Evolutionary conservation across 2,797 vertebrate species (phyloP).

Genomic region (Allobates femoralis): DNA sequence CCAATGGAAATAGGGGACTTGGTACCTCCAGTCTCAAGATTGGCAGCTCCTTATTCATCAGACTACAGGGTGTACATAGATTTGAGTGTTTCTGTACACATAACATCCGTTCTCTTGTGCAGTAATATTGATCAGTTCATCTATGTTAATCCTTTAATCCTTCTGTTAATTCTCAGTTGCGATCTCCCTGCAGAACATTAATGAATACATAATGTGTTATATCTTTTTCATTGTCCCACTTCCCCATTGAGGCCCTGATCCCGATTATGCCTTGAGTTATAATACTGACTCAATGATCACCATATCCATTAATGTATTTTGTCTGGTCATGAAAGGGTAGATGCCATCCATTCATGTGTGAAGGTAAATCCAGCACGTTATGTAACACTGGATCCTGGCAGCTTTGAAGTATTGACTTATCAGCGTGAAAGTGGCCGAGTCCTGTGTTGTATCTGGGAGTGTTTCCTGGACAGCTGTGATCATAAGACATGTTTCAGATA

Average conservation of each 20-base stretch:
- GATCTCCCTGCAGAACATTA: neutral
- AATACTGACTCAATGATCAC: neutral
- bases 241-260: neutral
- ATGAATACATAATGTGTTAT: neutral
- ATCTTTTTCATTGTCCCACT: neutral
- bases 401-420: constrained; percentile 2
- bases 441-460: neutral
- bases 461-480: neutral
- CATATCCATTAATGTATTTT: neutral
- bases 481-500: neutral
- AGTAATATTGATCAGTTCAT: neutral
- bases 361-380: constrained; percentile 30
- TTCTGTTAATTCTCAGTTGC: neutral
- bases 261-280: neutral
- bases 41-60: neutral
- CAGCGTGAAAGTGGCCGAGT: neutral
- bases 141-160: neutral
- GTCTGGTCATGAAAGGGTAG: neutral
- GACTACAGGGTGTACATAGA: neutral
- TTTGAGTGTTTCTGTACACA: neutral
- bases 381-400: neutral
- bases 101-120: neutral
- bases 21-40: neutral
- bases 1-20: neutral
- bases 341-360: constrained; percentile 38